phyloP scores from a whole-genome alignment of 1,140 invertebrate genomes.

The Hydropsyche tenuis region DNA sequence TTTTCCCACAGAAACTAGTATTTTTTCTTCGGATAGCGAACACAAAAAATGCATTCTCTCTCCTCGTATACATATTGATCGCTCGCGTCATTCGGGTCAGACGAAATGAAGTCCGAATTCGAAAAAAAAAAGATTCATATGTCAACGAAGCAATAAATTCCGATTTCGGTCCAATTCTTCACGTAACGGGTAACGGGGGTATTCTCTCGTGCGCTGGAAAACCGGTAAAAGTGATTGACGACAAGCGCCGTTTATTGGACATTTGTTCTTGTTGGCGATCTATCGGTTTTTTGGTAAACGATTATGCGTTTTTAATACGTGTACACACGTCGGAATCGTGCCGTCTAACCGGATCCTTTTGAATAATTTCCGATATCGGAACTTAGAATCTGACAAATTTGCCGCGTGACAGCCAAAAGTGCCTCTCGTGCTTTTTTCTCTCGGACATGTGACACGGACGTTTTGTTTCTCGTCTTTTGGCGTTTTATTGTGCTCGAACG shows the following conservation, averaged over 20 bases:
- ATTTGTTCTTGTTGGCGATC: background rate
- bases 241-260: background rate
- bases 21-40: background rate
- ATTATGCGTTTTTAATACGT: conserved; percentile 19
- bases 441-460: conserved; percentile 25
- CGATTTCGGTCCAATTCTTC: conserved; percentile 14
- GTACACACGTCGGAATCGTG: background rate
- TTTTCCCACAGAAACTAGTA: conserved; percentile 13
- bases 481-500: background rate
- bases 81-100: conserved; percentile 21
- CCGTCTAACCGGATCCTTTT: conserved; percentile 1
- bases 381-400: conserved; percentile 8
- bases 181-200: background rate
- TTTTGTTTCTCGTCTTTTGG: conserved; percentile 3
- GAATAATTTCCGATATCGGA: conserved; percentile 10
- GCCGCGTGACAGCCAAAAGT: background rate
- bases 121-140: conserved; percentile 17
- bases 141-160: conserved; percentile 26
- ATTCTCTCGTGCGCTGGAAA: background rate
- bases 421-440: background rate
- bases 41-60: conserved; percentile 18
- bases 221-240: conserved; percentile 12
- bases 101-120: background rate
- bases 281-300: conserved; percentile 1
- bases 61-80: conserved; percentile 11